Evolutionary conservation across 2,797 vertebrate species (phyloP).

Genomic region (Philypnodon macrostomus): DNA sequence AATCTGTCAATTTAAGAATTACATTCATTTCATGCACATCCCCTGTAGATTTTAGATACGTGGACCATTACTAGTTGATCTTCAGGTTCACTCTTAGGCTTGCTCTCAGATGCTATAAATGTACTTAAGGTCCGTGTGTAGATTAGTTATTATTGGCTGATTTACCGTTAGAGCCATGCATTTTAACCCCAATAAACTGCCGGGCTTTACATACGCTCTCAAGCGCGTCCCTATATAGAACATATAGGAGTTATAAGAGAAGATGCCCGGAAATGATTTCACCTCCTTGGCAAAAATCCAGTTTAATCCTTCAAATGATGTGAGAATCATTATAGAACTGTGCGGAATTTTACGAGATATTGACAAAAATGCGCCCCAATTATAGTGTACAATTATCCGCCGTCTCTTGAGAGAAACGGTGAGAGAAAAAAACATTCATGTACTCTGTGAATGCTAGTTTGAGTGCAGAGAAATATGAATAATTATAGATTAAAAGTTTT

Average conservation of each 20-base stretch:
- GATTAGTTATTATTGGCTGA: constrained; percentile 9
- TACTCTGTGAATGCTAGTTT: neutral
- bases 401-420: neutral
- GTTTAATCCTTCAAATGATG: constrained; percentile 1
- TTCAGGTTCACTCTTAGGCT: constrained; percentile 20
- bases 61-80: constrained; percentile 22
- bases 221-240: constrained; percentile 1
- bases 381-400: neutral
- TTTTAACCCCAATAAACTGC: constrained; percentile 1
- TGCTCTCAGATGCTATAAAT: neutral
- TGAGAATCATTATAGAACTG: neutral
- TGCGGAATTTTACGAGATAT: neutral
- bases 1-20: too few relatives aligned
- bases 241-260: too few relatives aligned
- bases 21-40: too few relatives aligned
- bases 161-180: neutral
- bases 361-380: constrained; percentile 4
- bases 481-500: neutral
- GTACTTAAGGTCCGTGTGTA: constrained; percentile 12
- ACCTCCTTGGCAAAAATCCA: neutral
- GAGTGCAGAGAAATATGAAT: neutral
- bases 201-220: neutral
- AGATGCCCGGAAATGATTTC: neutral
- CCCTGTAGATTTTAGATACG: constrained; percentile 11
- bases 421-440: neutral